phyloP scores from a whole-genome alignment of 2,888 invertebrate genomes.

The Ornithoptera alexandrae region DNA sequence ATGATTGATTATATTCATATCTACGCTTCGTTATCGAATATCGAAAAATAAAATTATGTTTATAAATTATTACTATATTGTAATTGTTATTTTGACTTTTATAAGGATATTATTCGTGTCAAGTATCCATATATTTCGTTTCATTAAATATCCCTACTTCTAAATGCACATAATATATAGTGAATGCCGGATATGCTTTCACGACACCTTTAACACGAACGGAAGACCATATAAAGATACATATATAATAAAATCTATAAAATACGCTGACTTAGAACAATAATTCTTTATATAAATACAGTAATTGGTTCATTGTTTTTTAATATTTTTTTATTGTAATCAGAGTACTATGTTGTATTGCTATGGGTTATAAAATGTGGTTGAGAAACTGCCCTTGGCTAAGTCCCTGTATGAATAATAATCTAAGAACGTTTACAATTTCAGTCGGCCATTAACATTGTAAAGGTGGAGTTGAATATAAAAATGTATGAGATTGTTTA shows the following conservation, averaged over 20 bases:
- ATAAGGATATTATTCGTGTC: background rate
- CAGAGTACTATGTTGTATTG: background rate
- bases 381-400: conserved; percentile 4
- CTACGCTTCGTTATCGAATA: too few species aligned
- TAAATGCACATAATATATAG: background rate
- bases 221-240: background rate
- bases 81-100: background rate
- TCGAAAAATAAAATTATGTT: background rate
- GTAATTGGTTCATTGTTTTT: background rate
- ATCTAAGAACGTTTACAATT: background rate
- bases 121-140: background rate
- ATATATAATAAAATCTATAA: background rate
- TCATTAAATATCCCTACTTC: background rate
- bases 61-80: background rate
- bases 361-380: conserved; percentile 3
- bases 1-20: too few species aligned
- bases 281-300: background rate
- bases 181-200: conserved; percentile 2
- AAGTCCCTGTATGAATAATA: conserved; percentile 14
- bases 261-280: background rate
- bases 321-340: background rate
- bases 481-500: background rate
- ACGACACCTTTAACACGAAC: background rate
- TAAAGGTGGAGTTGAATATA: conserved; percentile 4
- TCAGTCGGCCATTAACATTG: conserved; percentile 5